Conservation (phyloP, 2,888 invertebrate species). For the Eilema sororculum region DNA sequence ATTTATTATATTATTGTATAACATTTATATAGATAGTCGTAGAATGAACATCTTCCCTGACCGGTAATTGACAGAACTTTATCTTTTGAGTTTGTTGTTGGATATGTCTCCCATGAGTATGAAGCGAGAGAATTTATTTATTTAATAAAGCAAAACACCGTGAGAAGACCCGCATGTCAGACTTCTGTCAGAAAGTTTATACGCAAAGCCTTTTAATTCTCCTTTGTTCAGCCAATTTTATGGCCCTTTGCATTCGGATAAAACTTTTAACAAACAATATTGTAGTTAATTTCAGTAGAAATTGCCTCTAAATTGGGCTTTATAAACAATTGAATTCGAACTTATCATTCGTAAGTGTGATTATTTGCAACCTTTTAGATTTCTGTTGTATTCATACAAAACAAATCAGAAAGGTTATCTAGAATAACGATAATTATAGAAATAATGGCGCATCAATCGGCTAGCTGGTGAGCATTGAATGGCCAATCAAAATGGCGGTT, state of each 20-base stretch:
- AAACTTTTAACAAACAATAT: neutral
- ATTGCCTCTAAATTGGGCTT: neutral
- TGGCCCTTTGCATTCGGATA: neutral
- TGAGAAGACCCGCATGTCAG: neutral
- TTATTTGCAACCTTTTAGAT: neutral
- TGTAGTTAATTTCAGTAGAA: neutral
- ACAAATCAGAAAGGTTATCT: no score
- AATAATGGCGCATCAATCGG: neutral
- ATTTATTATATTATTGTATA: no score
- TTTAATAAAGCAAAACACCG: neutral
- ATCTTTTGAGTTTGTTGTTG: neutral
- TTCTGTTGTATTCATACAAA: neutral
- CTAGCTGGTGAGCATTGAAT: neutral
- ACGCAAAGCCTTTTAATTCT: slow-evolving; percentile 7
- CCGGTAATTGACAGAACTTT: neutral
- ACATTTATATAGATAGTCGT: no score
- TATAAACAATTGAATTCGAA: neutral
- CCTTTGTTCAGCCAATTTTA: slow-evolving; percentile 1
- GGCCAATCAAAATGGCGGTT: neutral
- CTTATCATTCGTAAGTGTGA: neutral
- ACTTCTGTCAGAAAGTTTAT: slow-evolving; percentile 4
- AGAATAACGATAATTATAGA: no score
- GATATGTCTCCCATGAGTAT: neutral
- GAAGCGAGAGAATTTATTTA: neutral
- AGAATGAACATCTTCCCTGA: neutral